Base-by-base conservation (phyloP, 1,140 invertebrate species). In the Bombus polaris region DNA sequence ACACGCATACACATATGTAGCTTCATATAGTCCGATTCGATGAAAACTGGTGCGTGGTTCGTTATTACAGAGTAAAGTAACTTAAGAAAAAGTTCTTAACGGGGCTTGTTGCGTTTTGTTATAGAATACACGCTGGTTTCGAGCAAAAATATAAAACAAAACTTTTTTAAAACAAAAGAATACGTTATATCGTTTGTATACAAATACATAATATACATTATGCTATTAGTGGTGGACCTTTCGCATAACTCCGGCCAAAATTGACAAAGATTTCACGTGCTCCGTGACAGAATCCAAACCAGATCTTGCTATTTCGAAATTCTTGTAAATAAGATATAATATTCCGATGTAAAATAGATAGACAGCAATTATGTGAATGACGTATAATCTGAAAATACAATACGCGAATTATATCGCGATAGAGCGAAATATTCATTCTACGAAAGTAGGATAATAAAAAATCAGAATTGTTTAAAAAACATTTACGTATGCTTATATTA, bases 321-420 rank as follows among this genome's bases (percentile, higher is more conserved):
- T 89, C 25, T 93, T 92, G 79, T 94, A 93, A 53, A 92, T 72
- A 25, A 90, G 90, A 81, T 92, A 94, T 2, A 94, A 37, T 22
- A 94, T 68, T 1, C 91, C 90, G 15, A 94, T 93, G 76, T 94
- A 94, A 82, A 95, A 95, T 8, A 89, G 82, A 42, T 94, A 95
- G 10, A 94, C 89, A 9, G 92, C 39, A 22, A 85, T 75, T 10
- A 92, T 5, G 47, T 95, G 94, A 81, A 95, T 79, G 59, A 93
- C 82, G 86, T 94, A 94, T 81, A 94, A 91, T 39, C 94, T 95
- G 89, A 12, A 91, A 93, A 89, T 83, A 68, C 32, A 71, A 76
- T 57, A 44, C 1, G n/a, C 70, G 12, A n/a, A 28, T 70, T 25
- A 37, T 25, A 70, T 12, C 9, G 35, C 66, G 8, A 22, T 25